Conservation (phyloP, 2,797 vertebrate species). For the Picus viridis region DNA sequence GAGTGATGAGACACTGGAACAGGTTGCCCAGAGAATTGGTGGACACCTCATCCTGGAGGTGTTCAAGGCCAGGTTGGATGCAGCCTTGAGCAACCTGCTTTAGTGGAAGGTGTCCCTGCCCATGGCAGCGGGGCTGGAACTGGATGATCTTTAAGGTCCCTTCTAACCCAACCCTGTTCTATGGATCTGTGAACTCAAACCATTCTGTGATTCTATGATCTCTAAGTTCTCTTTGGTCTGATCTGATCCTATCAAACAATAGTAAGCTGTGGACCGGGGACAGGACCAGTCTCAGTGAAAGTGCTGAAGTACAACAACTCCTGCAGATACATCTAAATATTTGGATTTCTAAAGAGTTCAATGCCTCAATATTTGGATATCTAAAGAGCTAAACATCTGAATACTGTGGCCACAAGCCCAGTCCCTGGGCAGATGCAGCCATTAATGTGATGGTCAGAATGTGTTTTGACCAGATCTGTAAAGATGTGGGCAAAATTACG, state of each 20-base stretch:
- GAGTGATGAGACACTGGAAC: too few relatives aligned
- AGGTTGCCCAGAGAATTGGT: too few relatives aligned
- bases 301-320: not conserved
- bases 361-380: not conserved
- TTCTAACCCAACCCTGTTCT: too few relatives aligned
- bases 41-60: too few relatives aligned
- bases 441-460: not conserved
- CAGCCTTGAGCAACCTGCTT: too few relatives aligned
- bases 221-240: not conserved
- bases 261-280: not conserved
- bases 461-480: not conserved
- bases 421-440: not conserved
- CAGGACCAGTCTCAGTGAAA: not conserved
- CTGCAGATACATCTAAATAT: not conserved
- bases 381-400: not conserved
- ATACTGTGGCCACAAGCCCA: not conserved
- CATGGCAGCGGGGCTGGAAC: too few relatives aligned
- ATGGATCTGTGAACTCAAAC: too few relatives aligned
- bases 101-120: too few relatives aligned
- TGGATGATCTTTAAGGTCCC: too few relatives aligned
- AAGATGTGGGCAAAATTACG: not conserved
- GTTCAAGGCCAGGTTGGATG: too few relatives aligned
- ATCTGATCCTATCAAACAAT: not conserved
- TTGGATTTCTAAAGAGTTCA: not conserved
- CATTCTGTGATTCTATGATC: too few relatives aligned